phyloP scores from a whole-genome alignment of 2,797 vertebrate genomes.

The Typhlichthys eigenmanni region DNA sequence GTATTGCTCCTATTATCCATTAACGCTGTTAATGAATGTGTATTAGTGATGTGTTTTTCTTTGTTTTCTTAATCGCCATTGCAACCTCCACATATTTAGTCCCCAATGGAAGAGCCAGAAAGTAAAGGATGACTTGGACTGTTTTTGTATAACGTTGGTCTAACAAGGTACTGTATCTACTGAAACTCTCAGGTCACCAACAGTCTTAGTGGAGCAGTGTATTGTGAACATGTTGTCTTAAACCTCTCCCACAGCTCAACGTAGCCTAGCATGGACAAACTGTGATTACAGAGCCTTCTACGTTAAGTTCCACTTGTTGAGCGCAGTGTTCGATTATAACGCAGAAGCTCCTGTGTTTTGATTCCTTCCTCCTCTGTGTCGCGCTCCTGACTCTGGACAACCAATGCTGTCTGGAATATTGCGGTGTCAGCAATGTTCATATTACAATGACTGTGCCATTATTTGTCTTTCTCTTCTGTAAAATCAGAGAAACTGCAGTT shows the following conservation, averaged over 20 bases:
- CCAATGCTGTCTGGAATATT: slow-evolving; percentile 59
- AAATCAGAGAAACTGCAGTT: slow-evolving; percentile 72
- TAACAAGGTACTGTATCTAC: slow-evolving; percentile 70
- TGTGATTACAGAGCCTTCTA: slow-evolving; percentile 64
- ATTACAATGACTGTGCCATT: slow-evolving; percentile 76
- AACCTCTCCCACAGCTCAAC: slow-evolving; percentile 68
- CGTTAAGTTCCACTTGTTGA: slow-evolving; percentile 53
- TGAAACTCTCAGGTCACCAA: slow-evolving; percentile 75
- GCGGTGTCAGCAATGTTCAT: slow-evolving; percentile 71
- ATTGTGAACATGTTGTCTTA: slow-evolving; percentile 76
- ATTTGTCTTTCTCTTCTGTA: slow-evolving; percentile 72
- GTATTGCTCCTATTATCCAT: no score
- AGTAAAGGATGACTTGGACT: no score
- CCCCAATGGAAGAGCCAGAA: no score
- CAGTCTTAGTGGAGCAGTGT: slow-evolving; percentile 76
- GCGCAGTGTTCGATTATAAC: slow-evolving; percentile 53
- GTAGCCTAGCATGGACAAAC: slow-evolving; percentile 68
- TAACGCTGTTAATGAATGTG: no score
- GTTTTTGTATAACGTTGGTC: slow-evolving; percentile 51
- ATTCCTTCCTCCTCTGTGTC: slow-evolving; percentile 61
- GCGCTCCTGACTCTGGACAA: slow-evolving; percentile 60
- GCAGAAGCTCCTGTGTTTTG: slow-evolving; percentile 55
- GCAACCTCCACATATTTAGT: no score
- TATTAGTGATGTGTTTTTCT: no score
- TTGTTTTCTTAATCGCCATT: no score